Evolutionary conservation across 2,797 vertebrate species (phyloP), one percentile per base, ranked within the genome.

Genomic region (Babyrousa celebensis): DNA sequence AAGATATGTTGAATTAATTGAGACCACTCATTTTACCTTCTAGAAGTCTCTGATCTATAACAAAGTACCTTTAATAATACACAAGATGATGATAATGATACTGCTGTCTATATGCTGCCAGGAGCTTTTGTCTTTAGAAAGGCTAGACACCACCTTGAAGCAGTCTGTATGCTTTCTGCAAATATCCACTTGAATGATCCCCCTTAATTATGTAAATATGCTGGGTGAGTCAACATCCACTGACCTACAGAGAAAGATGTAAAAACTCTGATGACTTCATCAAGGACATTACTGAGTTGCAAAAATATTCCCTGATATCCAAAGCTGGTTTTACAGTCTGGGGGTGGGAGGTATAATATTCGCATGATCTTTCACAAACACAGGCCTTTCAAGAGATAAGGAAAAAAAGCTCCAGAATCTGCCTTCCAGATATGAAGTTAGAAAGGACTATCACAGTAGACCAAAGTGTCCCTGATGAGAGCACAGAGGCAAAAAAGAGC

Each of bases 151-250:
- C 60, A 94, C 89, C 71, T 85, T 92, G 82, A 89, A 92, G 62
- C 7, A 90, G 48, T 80, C n/a, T 77, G 1, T 43, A 63, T 74
- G 9, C 29, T 23, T 78, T 97, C 94, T 95, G 29, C 36, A 92
- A 94, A 89, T 78, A 92, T 52, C 40, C 40, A 95, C 27, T 78
- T 77, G 77, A 95, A 80, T 82, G 86, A 72, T 15, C 6, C 52
- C 15, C 56, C 21, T 88, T 94, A 92, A 92, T 96, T 92, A 97
- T 78, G 78, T 54, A 97, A 92, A 96, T 87, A 96, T 87, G 3
- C 56, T 92, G 67, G 27, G 3, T 52, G n/a, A 80, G 63, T 96
- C 78, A 94, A 85, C 60, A 93, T 91, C 40, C n/a, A 94, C 0
- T 95, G 87, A 96, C 72, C 79, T 92, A n/a, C 68, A 71, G 36